phyloP scores from a whole-genome alignment of 2,113 vertebrate species.

The Odobenus rosmarus region DNA sequence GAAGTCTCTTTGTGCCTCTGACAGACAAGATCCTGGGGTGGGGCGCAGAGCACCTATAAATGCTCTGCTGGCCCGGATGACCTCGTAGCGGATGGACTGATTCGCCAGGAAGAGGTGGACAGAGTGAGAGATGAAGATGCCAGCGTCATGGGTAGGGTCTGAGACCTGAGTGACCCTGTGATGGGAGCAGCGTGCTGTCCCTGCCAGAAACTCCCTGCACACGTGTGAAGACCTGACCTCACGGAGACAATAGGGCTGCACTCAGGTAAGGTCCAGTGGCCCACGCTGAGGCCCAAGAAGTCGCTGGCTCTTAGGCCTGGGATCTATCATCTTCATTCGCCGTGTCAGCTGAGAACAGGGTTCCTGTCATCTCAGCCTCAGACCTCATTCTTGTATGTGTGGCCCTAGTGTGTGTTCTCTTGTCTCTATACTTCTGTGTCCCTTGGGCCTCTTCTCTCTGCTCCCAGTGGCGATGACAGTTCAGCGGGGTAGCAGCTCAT shows the following conservation, averaged over 20 bases:
- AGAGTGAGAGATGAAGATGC: neutral
- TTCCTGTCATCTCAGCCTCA: neutral
- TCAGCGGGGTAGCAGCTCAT: neutral
- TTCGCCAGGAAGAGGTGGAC: slow-evolving; percentile 74
- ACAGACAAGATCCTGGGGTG: slow-evolving; percentile 29
- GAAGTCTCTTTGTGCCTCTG: neutral
- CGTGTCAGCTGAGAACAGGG: neutral
- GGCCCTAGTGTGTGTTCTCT: neutral
- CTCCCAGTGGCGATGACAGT: neutral
- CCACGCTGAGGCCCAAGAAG: neutral
- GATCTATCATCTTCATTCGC: neutral
- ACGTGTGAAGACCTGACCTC: slow-evolving; percentile 27
- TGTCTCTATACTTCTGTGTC: neutral
- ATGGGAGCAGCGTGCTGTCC: slow-evolving; percentile 74
- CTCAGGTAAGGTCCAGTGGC: neutral
- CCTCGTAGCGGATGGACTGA: neutral
- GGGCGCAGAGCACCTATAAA: neutral
- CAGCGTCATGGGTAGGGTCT: slow-evolving; percentile 54
- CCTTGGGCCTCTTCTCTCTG: neutral
- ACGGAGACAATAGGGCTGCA: slow-evolving; percentile 46
- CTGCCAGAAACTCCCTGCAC: slow-evolving; percentile 69
- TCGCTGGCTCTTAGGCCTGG: too few relatives aligned
- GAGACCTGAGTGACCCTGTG: slow-evolving; percentile 78
- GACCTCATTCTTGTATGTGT: neutral
- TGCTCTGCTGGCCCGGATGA: slow-evolving; percentile 81